Evolutionary conservation across 1,140 invertebrate species (phyloP).

Genomic region (Cydia fagiglandana): DNA sequence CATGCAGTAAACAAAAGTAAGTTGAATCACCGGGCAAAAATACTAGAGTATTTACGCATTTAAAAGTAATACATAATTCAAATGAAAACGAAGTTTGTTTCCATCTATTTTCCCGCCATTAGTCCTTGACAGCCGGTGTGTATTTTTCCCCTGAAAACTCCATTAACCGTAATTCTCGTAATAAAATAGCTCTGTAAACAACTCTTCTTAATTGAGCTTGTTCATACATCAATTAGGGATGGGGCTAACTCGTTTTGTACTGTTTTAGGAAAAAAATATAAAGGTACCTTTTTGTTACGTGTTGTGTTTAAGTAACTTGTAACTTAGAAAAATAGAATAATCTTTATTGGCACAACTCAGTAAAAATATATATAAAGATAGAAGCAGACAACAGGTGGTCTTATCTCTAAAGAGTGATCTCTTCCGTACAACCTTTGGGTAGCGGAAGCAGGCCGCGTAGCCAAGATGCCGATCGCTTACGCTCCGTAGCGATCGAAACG

Average conservation of each 20-base stretch:
- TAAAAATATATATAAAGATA: no score
- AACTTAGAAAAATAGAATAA: no score
- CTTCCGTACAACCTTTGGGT: no score
- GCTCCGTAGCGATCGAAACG: no score
- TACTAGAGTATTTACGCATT: no score
- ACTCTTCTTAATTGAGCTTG: slow-evolving; percentile 1
- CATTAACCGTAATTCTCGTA: background rate
- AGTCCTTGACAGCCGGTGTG: background rate
- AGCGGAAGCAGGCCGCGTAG: no score
- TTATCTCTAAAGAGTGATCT: no score
- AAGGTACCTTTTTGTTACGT: background rate
- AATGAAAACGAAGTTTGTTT: background rate
- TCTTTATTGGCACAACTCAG: no score
- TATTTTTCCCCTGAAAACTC: background rate
- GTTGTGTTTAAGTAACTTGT: background rate
- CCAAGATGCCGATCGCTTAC: no score
- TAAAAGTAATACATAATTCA: background rate
- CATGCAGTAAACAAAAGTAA: no score
- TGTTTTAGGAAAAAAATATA: background rate
- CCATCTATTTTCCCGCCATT: background rate
- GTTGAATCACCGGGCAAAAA: no score
- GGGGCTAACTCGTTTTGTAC: background rate
- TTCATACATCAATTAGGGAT: background rate
- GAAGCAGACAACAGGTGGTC: no score
- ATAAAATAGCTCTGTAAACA: background rate